These are phyloP conservation scores for Diaperis boleti DNA, from an alignment of 2,888 invertebrate species.

Conservation along the genomic window DNA sequence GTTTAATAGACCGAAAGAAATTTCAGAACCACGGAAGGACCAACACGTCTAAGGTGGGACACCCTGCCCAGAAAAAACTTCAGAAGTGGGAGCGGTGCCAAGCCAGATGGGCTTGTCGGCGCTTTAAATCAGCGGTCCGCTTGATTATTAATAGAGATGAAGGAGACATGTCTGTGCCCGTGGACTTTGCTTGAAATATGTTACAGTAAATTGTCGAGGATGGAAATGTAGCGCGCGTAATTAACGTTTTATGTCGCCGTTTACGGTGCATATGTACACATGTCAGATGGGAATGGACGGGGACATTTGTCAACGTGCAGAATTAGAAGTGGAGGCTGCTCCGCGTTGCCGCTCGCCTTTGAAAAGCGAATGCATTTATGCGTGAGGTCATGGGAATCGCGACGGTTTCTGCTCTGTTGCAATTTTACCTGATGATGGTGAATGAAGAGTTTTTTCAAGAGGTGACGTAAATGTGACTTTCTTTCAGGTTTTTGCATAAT, in stretches of 20 bases:
- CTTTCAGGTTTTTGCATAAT: no score
- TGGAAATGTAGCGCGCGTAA: conserved; percentile 45
- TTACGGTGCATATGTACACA: conserved; percentile 32
- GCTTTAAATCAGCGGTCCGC: conserved; percentile 20
- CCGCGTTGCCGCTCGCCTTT: no score
- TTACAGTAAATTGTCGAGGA: conserved; percentile 44
- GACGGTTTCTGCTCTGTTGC: no score
- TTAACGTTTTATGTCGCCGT: conserved; percentile 42
- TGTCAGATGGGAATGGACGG: conserved; percentile 8
- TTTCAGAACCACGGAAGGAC: no score
- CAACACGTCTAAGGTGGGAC: no score
- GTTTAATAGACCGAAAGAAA: no score
- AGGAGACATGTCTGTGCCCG: conserved; percentile 28
- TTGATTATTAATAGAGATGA: conserved; percentile 31
- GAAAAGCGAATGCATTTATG: no score
- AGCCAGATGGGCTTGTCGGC: conserved; percentile 12
- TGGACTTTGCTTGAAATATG: conserved; percentile 40
- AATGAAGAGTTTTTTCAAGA: no score
- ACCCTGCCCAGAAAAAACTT: no score
- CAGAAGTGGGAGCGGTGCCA: conserved; percentile 1
- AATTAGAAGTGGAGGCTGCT: conserved; percentile 16
- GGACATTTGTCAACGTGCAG: conserved; percentile 22
- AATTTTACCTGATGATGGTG: no score
- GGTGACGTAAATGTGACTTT: no score
- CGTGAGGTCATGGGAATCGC: no score